A percentile compares a stretch with the other conserved stretches of the same genome.
phyloP scores from a whole-genome alignment of 2,888 invertebrate genomes.

The Pseudococcus longispinus region DNA sequence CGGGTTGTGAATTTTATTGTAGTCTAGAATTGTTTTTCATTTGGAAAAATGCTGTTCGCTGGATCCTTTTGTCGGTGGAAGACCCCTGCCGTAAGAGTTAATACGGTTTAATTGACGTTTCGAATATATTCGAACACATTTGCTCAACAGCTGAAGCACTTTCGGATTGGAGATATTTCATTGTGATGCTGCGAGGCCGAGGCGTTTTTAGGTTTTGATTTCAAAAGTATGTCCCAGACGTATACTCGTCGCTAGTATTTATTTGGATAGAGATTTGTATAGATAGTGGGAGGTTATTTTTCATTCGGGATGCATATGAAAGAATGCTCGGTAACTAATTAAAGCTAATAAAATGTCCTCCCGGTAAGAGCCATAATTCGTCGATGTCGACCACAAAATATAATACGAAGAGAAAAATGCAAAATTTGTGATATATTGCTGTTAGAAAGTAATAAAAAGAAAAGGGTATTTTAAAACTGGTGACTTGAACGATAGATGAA shows the following conservation, averaged over 20 bases:
- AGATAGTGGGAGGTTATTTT: constrained; percentile 15
- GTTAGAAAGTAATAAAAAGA: constrained; percentile 23
- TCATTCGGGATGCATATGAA: neutral
- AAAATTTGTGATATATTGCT: neutral
- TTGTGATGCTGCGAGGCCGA: neutral
- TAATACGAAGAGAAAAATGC: neutral
- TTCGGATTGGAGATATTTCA: constrained; percentile 39
- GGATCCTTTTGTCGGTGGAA: constrained; percentile 40
- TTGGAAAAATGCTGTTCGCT: constrained; percentile 38
- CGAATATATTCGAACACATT: constrained; percentile 34
- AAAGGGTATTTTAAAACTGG: neutral
- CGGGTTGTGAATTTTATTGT: constrained; percentile 31
- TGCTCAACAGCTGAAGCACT: constrained; percentile 43
- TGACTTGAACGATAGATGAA: constrained; percentile 29
- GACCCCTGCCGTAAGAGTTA: constrained; percentile 40
- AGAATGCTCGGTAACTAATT: neutral
- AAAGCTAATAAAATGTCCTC: neutral
- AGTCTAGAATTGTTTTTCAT: constrained; percentile 44
- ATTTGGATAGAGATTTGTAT: neutral
- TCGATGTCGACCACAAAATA: neutral
- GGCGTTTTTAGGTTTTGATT: constrained; percentile 9
- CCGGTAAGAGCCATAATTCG: neutral
- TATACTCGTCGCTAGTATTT: neutral
- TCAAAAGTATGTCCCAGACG: neutral
- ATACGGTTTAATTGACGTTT: constrained; percentile 45